phyloP scores from a whole-genome alignment of 2,888 invertebrate species.

The Eilema griseolum region DNA sequence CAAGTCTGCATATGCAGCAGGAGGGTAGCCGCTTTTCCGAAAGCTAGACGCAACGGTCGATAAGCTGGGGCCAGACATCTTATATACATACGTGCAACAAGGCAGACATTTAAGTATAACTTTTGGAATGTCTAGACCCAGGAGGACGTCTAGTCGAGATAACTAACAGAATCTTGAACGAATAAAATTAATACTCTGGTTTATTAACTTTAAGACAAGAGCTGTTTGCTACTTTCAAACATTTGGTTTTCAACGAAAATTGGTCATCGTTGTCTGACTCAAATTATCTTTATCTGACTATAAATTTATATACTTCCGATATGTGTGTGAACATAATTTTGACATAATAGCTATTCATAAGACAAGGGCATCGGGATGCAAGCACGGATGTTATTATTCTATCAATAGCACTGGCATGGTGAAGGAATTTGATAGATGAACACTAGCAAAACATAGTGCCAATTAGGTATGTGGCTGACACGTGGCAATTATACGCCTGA shows the following conservation, averaged over 20 bases:
- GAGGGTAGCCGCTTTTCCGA: conserved; percentile 53
- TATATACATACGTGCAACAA: conserved; percentile 64
- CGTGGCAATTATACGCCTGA: conserved; percentile 64
- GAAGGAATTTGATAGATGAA: conserved; percentile 66
- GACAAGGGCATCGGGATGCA: conserved; percentile 63
- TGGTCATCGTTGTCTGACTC: no score
- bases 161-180: conserved; percentile 5
- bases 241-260: neutral
- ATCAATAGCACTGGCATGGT: conserved; percentile 73
- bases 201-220: neutral
- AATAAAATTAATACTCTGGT: neutral
- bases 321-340: conserved; percentile 20
- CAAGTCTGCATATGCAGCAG: conserved; percentile 33
- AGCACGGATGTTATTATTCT: conserved; percentile 68
- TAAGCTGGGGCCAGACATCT: conserved; percentile 71
- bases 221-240: neutral
- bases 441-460: conserved; percentile 56
- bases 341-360: conserved; percentile 56
- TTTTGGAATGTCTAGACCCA: conserved; percentile 52
- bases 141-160: conserved; percentile 52
- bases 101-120: conserved; percentile 64
- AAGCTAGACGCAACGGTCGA: conserved; percentile 75
- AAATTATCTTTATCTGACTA: neutral
- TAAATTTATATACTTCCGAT: neutral
- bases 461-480: conserved; percentile 55